These are phyloP conservation scores for Seriola aureovittata DNA, from an alignment of 2,113 vertebrate genomes.

Conservation along the genomic window DNA sequence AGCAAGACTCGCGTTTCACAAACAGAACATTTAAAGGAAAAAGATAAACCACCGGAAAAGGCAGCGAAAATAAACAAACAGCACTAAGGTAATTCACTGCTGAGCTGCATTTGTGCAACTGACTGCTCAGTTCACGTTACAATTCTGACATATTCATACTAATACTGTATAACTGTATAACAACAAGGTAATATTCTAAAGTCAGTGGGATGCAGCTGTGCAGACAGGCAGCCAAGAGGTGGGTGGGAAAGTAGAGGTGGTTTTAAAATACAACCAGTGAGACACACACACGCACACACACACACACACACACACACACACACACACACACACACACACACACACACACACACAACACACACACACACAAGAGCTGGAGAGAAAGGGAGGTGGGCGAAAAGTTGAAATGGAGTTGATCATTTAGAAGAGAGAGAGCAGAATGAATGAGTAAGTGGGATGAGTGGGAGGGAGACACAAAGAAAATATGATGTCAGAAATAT, in stretches of 20 bases:
- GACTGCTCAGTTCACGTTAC: neutral
- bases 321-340: neutral
- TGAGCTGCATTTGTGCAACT: neutral
- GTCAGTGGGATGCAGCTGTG: slow-evolving; percentile 17
- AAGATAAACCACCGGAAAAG: neutral
- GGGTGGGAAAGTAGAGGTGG: slow-evolving; percentile 3
- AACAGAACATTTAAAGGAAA: neutral
- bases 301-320: slow-evolving; percentile 26
- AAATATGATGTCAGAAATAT: neutral
- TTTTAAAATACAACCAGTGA: slow-evolving; percentile 35
- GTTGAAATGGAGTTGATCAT: slow-evolving; percentile 36
- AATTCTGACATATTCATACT: too few relatives aligned
- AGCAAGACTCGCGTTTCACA: neutral
- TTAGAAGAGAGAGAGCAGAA: slow-evolving; percentile 18
- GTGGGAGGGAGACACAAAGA: slow-evolving; percentile 1
- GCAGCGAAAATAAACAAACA: slow-evolving; percentile 1
- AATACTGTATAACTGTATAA: neutral
- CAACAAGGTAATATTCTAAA: neutral
- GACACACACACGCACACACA: neutral
- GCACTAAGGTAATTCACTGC: neutral
- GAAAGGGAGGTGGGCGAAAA: slow-evolving; percentile 32
- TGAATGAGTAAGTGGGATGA: slow-evolving; percentile 24
- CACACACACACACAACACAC: slow-evolving; percentile 13
- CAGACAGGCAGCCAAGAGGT: slow-evolving; percentile 28
- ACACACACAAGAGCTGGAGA: slow-evolving; percentile 16